Base-by-base conservation (phyloP, 2,888 invertebrate species). In the Diachrysia chrysitis region DNA sequence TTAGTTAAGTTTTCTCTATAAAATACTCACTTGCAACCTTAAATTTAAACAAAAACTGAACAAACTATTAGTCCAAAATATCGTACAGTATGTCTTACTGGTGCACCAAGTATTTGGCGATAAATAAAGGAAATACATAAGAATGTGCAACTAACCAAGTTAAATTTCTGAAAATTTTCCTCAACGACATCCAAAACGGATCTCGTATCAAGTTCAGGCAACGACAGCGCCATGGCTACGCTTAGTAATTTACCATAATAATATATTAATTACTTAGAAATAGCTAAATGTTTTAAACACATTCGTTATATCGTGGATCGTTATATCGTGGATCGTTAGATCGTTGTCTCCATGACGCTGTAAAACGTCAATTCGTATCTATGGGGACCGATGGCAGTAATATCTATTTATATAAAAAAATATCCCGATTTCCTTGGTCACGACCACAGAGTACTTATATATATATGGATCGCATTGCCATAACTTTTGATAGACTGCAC, bases 181-280 rank as follows among this genome's bases (percentile, higher is more conserved):
- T 93, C 91, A 0, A 94, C 94, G n/a, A 94, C 90, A 76, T 94
- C 68, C 21, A 93, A 83, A 48, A 94, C 86, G 19, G 88, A 85
- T 68, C 87, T 88, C 6, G 83, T 83, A 66, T 94, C 90, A 16
- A 94, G 87, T 0, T 93, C 91, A 10, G 95, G 95, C 74, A 94
- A 83, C 21, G 82, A 68, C 77, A 85, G 76, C 63, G 57, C 37
- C 58, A 37, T 66, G 0, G 14, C 16, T 35, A 25, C 29, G n/a
- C 10, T 21, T 4, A 21, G 7, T 51, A 53, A 35, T 60, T 21
- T 62, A 70, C 29, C 66, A 61, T 71, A 62, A 61, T 71, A 62
- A 58, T 59, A 58, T 59, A 65, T 63, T 63, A 55, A 54, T 48
- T 51, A 42, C 53, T 62, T 42, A n/a, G 5, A n/a, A n/a, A 21